Evolutionary conservation across 2,113 vertebrate species (phyloP), one percentile per base, ranked within the genome.

Genomic region (Microtus richardsoni): DNA sequence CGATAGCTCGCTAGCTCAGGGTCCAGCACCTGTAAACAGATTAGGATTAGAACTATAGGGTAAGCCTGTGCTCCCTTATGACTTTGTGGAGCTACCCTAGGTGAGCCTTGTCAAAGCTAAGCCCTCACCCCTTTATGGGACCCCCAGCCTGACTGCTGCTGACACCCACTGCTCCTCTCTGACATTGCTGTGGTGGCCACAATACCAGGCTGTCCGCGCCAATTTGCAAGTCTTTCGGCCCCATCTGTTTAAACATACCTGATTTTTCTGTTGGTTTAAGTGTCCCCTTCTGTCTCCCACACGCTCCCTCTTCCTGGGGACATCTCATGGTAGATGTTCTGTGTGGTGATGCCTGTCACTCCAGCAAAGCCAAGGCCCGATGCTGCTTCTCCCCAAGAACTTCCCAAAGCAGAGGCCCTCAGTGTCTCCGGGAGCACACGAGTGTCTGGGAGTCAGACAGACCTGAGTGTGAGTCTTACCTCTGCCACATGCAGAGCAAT

Each of bases 61-160:
- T 19, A 58, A 83, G 5, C 22, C 52, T 0, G 0, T 41, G 26
- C 16, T 33, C 54, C 68, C 75, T 52, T 30, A 36, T 47, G 73
- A 26, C 12, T 33, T 36, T 47, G 33, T 84, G 64, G 71, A 71
- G 77, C 74, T 71, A 64, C 6, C 26, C 28, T 41, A 10, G 33
- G 60, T 54, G 60, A 74, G 22, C 26, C 86, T 64, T 74, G 26
- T 30, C 10, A 33, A n/a, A 78, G 19, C 60, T 30, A 36, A 8
- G 26, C 54, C 54, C 49, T 84, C 7, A 49, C 2, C 3, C n/a
- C 19, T 62, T 49, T 39, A 2, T 16, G 70, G 30, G 10, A 47
- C 58, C 8, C n/a, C 62, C 71, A 17, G 62, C 8, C 30, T 33
- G 10, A 22, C 78, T 14, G 3, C 66, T 49, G 3, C 60, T 49